These are phyloP conservation scores for Proterorhinus semilunaris DNA, from an alignment of 2,113 vertebrate genomes.

Conservation along the genomic window DNA sequence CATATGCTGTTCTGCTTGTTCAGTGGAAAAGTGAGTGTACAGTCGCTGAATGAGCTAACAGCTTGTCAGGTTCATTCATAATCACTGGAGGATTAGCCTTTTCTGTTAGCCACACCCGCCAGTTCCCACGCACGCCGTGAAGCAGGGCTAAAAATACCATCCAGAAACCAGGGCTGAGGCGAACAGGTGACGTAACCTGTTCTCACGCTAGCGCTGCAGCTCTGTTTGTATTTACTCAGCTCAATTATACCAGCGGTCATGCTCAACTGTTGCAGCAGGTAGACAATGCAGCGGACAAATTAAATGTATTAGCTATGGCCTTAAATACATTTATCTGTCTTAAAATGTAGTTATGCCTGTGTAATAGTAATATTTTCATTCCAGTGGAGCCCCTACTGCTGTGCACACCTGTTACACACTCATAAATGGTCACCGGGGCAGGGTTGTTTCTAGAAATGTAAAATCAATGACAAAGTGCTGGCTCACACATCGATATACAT, in stretches of 20 bases:
- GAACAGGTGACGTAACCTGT: constrained; percentile 26
- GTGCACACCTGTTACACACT: too few relatives aligned
- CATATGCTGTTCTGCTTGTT: constrained; percentile 8
- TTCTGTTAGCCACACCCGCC: constrained; percentile 5
- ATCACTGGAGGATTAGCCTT: constrained; percentile 26
- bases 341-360: too few relatives aligned
- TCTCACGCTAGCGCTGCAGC: not conserved
- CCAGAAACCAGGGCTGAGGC: constrained; percentile 1
- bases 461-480: too few relatives aligned
- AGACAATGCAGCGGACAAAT: not conserved
- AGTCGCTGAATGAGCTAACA: not conserved
- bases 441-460: too few relatives aligned
- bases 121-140: constrained; percentile 13
- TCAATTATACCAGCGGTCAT: not conserved
- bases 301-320: too few relatives aligned
- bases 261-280: not conserved
- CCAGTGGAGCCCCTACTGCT: too few relatives aligned
- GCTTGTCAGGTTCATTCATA: constrained; percentile 30
- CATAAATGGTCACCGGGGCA: too few relatives aligned
- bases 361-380: too few relatives aligned
- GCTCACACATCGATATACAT: too few relatives aligned
- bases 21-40: constrained; percentile 19
- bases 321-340: too few relatives aligned
- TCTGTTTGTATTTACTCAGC: not conserved
- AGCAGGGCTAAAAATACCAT: constrained; percentile 40